Base-by-base conservation (phyloP, 2,888 invertebrate genomes). In the Pimpla rufipes region DNA sequence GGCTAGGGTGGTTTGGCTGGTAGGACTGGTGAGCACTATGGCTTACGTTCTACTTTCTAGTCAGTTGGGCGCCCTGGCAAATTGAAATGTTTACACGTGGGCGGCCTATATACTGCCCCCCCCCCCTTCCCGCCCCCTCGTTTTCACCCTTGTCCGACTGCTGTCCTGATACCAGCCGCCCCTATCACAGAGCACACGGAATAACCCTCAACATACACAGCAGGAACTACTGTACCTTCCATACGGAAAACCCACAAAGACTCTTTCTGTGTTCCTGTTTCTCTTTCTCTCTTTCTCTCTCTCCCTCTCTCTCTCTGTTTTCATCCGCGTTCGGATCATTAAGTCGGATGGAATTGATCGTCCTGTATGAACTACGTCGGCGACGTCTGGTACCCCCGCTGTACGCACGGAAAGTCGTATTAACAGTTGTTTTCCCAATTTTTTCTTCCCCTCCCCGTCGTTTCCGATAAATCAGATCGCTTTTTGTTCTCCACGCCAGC, bases 1-100 rank as follows among this genome's bases (percentile, higher is more conserved):
- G 35, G 18, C 52, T 68, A 35, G 71, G 73, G 67, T 62, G 29
- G 66, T 76, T 83, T 79, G 70, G 57, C 50, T 66, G 57, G 71
- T 64, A 71, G 50, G 66, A 79, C 71, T 75, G 45, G 45, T n/a
- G 37, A 62, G 68, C 66, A 35, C 68, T 18, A 64, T 66, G 64
- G 70, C 55, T 55, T 50, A 74, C 42, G 64, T 52, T 68, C 64
- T 66, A 68, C 79, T 75, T 75, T 70, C 59, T 40, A 76, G 66
- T 71, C 75, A 75, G 77, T 77, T 77, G 77, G 66, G 73, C 77
- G 50, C 37, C 29, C 59, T 18, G 47, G 84, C 71, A 79, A 76
- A 83, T 80, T 79, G 79, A 84, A 84, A 79, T 81, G 78, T 81
- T 79, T 84, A 70, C 84, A 67, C 70, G 66, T 74, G 62, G 35